Percentiles rank a stretch among this genome's conserved stretches.
Evolutionary conservation across 2,113 vertebrate genomes (phyloP).

Genomic region (Charina bottae): DNA sequence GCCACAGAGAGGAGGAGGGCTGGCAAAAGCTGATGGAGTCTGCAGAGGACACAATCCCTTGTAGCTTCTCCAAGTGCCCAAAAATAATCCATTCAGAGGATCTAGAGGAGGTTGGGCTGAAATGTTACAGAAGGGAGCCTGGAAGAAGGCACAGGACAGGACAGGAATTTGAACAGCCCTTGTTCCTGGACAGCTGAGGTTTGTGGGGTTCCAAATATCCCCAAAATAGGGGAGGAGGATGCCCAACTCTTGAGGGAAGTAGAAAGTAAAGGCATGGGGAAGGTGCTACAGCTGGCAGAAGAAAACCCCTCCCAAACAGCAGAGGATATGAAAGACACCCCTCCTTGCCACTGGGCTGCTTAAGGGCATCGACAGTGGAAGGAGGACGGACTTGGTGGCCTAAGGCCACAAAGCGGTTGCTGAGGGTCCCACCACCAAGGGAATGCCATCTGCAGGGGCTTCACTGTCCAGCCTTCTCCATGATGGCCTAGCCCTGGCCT

Average conservation of each 20-base stretch:
- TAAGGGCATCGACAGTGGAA: background rate
- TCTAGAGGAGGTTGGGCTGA: background rate
- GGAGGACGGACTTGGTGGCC: background rate
- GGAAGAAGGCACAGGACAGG: background rate
- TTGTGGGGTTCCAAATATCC: background rate
- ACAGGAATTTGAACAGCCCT: background rate
- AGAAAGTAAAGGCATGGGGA: background rate
- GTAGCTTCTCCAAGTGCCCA: background rate
- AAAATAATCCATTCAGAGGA: too few relatives aligned
- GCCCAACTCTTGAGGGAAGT: background rate
- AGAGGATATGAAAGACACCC: background rate
- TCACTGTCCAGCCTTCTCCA: background rate
- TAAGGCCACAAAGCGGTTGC: background rate
- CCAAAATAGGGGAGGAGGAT: background rate
- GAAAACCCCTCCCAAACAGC: background rate
- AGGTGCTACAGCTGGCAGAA: background rate
- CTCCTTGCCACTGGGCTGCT: background rate
- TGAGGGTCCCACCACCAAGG: background rate
- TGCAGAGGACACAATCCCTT: background rate
- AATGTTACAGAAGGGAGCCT: background rate
- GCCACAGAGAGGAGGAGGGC: background rate
- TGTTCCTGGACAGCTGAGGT: background rate
- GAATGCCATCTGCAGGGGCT: background rate
- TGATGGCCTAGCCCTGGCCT: background rate
- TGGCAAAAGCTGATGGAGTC: background rate